Conservation (phyloP, 2,113 vertebrate species). For the Odontophorus gujanensis region DNA sequence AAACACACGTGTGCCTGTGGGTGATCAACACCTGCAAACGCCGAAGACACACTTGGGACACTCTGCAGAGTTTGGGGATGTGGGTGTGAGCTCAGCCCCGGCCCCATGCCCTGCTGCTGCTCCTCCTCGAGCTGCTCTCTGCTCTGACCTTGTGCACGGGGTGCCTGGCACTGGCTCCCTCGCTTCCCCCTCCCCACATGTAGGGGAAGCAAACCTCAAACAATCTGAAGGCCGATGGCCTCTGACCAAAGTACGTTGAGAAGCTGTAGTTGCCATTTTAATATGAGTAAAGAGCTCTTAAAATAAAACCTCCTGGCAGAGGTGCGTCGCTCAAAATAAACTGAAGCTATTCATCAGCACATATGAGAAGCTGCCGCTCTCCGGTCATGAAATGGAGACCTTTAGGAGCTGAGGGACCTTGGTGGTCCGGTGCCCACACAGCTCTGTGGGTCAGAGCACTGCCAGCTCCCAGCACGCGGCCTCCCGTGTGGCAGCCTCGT, state of each 20-base stretch:
- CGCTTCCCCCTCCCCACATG: background rate
- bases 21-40: background rate
- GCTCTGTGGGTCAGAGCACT: background rate
- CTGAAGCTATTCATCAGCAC: background rate
- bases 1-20: background rate
- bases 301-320: constrained; percentile 42
- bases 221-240: background rate
- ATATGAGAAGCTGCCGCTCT: background rate
- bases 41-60: accelerated
- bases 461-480: background rate
- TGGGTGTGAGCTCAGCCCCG: accelerated
- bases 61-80: accelerated
- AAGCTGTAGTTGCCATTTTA: constrained; percentile 25
- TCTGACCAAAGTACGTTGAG: constrained; percentile 42
- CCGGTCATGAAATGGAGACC: background rate
- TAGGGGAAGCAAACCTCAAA: background rate
- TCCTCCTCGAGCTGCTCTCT: background rate
- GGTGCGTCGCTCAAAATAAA: background rate
- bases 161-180: background rate
- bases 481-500: background rate
- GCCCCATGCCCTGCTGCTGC: accelerated
- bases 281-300: background rate
- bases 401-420: background rate
- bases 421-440: accelerated
- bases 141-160: background rate